A percentile compares a stretch with the other conserved stretches of the same genome.
Evolutionary conservation across 2,113 vertebrate species (phyloP).

Genomic region (Sapajus apella): DNA sequence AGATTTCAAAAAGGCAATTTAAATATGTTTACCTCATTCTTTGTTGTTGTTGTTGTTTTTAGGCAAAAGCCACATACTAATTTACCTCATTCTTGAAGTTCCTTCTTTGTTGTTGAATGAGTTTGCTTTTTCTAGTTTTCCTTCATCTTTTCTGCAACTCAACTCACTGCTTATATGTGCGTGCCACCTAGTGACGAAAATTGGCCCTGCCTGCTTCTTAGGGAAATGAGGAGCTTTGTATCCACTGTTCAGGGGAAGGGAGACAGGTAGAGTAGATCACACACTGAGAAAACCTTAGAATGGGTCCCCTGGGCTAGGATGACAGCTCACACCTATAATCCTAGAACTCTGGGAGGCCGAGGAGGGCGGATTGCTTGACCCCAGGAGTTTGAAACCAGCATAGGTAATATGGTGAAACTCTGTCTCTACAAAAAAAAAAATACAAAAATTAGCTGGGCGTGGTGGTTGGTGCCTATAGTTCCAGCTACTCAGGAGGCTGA

Average conservation of each 20-base stretch:
- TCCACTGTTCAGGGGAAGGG: background rate
- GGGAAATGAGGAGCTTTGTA: background rate
- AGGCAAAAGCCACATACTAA: too few relatives aligned
- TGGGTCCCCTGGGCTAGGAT: too few relatives aligned
- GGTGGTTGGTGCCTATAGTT: too few relatives aligned
- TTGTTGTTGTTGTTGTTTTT: too few relatives aligned
- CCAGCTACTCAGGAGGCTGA: too few relatives aligned
- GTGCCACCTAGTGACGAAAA: background rate
- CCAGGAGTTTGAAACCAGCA: too few relatives aligned
- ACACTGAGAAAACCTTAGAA: background rate
- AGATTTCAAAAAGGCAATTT: background rate
- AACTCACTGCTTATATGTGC: background rate
- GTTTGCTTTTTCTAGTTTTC: background rate
- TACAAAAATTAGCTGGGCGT: too few relatives aligned
- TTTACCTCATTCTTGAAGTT: background rate
- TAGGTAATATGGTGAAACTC: too few relatives aligned
- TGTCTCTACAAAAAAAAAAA: too few relatives aligned
- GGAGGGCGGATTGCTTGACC: too few relatives aligned
- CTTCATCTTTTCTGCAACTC: background rate
- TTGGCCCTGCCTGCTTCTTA: background rate
- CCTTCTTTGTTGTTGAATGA: background rate
- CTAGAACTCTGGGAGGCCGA: too few relatives aligned
- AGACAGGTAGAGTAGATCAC: background rate
- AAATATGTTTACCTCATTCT: background rate
- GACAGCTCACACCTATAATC: too few relatives aligned